Evolutionary conservation across 2,797 vertebrate genomes (phyloP), one percentile per base, ranked within the genome.

Genomic region (Hozukius guyotensis): DNA sequence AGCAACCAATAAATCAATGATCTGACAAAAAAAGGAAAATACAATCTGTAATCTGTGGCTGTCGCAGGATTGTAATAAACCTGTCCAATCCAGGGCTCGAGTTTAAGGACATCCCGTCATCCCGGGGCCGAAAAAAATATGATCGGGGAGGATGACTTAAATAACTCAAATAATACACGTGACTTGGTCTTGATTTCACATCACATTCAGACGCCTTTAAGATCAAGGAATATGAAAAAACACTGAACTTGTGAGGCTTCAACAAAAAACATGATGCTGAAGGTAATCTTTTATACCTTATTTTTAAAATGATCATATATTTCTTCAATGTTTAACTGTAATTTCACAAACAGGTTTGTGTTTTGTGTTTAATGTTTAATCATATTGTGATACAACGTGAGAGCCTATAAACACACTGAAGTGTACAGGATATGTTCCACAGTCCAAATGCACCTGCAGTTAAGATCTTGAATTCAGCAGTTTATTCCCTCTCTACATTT

Each of bases 401-500:
- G 16, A 46, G 24, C 42, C 7, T 65, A 2, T 63, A n/a, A 29
- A 66, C 42, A n/a, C 9, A 46, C 18, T 8, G n/a, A 34, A 36
- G 62, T 69, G 29, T 64, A 60, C 8, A 46, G 46, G 16, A 36
- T 29, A 67, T 32, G 16, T 61, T 32, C 34, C 52, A 34, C 36
- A 68, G 32, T 46, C 6, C 46, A 78, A 66, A 64, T 64, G 31
- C n/a, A 57, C 22, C 55, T 59, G 61, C 49, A 57, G 31, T 64
- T 34, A 14, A 75, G 25, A 56, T 4, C 25, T 52, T 60, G 4
- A 13, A 53, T 57, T 72, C 80, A 63, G 65, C 65, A 13, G 9
- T 78, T 74, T 66, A 66, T 38, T 29, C 10, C 20, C 55, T 66
- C 10, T n/a, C 55, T 11, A 59, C 49, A 62, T 82, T 81, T 65